These are phyloP conservation scores for Poecile montanus DNA, from an alignment of 2,797 vertebrate genomes.

Conservation along the genomic window DNA sequence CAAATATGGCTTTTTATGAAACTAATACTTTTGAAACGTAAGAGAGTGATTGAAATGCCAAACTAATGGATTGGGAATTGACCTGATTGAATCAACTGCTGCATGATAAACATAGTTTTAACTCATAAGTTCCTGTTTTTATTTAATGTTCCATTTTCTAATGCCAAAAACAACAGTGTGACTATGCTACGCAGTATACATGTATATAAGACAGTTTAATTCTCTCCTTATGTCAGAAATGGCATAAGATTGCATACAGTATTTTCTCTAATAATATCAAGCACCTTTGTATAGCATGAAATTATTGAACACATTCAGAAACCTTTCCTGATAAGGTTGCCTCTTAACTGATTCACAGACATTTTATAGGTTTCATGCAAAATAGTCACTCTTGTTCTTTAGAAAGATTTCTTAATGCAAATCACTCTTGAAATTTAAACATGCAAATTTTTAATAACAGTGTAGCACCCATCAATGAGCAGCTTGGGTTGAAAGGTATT, in stretches of 20 bases:
- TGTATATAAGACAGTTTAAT: slow-evolving; percentile 52
- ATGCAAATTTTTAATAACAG: slow-evolving; percentile 56
- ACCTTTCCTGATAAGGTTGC: slow-evolving; percentile 1
- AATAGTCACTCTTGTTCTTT: slow-evolving; percentile 34
- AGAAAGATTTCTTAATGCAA: slow-evolving; percentile 47
- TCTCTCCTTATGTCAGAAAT: slow-evolving; percentile 37
- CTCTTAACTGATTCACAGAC: slow-evolving; percentile 38
- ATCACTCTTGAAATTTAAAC: slow-evolving; percentile 35
- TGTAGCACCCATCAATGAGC: slow-evolving; percentile 7
- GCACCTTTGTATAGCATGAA: slow-evolving; percentile 38
- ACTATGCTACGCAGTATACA: slow-evolving; percentile 28
- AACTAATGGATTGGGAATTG: slow-evolving; percentile 63
- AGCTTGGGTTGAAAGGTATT: slow-evolving; percentile 23
- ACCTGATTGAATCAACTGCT: slow-evolving; percentile 61
- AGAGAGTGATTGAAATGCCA: slow-evolving; percentile 60
- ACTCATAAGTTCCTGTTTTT: slow-evolving; percentile 40
- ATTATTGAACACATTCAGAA: slow-evolving; percentile 13
- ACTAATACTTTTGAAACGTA: slow-evolving; percentile 28
- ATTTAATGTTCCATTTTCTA: slow-evolving; percentile 57
- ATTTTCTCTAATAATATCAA: slow-evolving; percentile 44
- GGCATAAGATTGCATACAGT: slow-evolving; percentile 14
- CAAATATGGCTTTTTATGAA: slow-evolving; percentile 70
- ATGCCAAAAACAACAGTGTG: slow-evolving; percentile 36
- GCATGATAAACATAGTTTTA: slow-evolving; percentile 57
- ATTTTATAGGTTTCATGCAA: slow-evolving; percentile 44